Evolutionary conservation across 2,113 vertebrate species (phyloP).

Genomic region (Vicugna pacos): DNA sequence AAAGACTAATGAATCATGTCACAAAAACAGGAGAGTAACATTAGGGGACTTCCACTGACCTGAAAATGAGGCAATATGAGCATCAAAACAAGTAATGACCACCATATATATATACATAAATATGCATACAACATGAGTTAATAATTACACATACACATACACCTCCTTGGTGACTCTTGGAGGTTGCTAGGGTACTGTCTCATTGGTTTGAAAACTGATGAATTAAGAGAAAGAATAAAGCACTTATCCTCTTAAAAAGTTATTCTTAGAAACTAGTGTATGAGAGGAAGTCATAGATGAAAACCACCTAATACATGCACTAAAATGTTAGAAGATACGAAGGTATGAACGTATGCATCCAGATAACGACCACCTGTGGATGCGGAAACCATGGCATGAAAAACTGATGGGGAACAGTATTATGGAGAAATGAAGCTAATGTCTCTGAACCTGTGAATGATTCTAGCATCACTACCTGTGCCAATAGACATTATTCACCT

Average conservation of each 20-base stretch:
- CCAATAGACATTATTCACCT: neutral
- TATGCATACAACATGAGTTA: neutral
- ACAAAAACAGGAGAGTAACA: neutral
- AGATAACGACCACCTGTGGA: neutral
- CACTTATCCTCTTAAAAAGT: neutral
- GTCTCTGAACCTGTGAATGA: neutral
- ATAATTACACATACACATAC: neutral
- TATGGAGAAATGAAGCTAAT: neutral
- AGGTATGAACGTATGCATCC: neutral
- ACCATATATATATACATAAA: neutral
- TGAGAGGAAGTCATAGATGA: neutral
- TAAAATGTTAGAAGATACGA: neutral
- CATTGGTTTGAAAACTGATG: constrained; percentile 37
- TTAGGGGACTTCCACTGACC: neutral
- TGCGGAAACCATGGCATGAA: neutral
- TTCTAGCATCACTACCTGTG: neutral
- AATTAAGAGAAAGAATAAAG: constrained; percentile 30
- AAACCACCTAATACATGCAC: neutral
- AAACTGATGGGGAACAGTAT: neutral
- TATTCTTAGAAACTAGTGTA: neutral
- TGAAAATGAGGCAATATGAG: neutral
- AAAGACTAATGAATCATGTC: neutral
- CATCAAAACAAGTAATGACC: constrained; percentile 12
- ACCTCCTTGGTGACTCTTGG: neutral
- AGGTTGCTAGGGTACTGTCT: neutral